phyloP scores from a whole-genome alignment of 2,888 invertebrate genomes.

The Dromius quadrimaculatus region DNA sequence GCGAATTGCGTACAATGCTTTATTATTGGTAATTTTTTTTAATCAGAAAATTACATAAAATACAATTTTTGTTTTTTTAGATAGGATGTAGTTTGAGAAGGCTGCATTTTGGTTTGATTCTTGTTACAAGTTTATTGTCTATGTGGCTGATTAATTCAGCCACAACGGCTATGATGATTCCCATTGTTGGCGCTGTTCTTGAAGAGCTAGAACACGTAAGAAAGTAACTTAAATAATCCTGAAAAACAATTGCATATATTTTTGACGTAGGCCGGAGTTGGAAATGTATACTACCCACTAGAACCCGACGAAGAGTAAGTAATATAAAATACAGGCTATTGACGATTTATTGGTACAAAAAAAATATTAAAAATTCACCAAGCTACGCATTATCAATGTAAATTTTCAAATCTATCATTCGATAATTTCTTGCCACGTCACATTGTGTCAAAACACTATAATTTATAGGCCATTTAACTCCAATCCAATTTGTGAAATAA shows the following conservation, averaged over 20 bases:
- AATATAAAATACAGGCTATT: too few species aligned
- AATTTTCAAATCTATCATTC: too few species aligned
- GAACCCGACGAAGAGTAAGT: too few species aligned
- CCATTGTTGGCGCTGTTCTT: slow-evolving; percentile 70
- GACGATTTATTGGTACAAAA: too few species aligned
- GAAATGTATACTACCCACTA: too few species aligned
- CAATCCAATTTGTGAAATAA: too few species aligned
- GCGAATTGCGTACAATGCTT: slow-evolving; percentile 23
- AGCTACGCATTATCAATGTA: background rate
- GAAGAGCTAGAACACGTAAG: slow-evolving; percentile 67
- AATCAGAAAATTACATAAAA: background rate
- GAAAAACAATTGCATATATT: background rate
- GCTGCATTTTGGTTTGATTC: slow-evolving; percentile 71
- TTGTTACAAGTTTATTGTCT: slow-evolving; percentile 72
- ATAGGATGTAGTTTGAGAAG: slow-evolving; percentile 57
- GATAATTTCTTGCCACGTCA: too few species aligned
- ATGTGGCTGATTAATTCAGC: slow-evolving; percentile 78
- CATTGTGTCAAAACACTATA: too few species aligned
- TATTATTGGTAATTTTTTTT: slow-evolving; percentile 5
- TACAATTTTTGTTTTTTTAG: slow-evolving; percentile 21
- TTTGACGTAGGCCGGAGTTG: too few species aligned
- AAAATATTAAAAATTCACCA: background rate
- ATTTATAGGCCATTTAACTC: too few species aligned
- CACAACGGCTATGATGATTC: slow-evolving; percentile 72
- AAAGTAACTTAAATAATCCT: background rate